Percentiles rank a stretch among this genome's conserved stretches.
Conservation (phyloP, 2,113 vertebrate species). For the Tylochromis polylepis region DNA sequence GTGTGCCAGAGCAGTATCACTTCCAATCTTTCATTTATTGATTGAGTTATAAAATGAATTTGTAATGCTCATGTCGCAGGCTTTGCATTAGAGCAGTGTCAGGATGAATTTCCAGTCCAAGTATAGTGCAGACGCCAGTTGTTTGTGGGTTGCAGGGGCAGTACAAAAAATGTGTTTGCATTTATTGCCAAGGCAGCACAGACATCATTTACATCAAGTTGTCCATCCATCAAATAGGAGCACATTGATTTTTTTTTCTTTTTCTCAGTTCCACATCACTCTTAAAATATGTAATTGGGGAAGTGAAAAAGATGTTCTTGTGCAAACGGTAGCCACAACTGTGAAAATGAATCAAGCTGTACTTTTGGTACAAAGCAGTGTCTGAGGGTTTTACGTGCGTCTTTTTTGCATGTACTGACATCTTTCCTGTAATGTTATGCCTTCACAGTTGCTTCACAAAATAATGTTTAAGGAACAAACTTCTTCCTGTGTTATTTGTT, state of each 20-base stretch:
- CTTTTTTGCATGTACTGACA: not conserved
- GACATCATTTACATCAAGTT: not conserved
- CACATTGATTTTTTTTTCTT: constrained; percentile 17
- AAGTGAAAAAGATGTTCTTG: not conserved
- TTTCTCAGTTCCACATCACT: not conserved
- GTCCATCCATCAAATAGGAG: not conserved
- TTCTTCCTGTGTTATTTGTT: not conserved
- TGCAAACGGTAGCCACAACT: not conserved
- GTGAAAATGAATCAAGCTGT: not conserved
- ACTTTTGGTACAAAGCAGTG: not conserved
- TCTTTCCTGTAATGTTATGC: not conserved
- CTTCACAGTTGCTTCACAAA: not conserved
- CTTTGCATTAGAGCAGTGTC: constrained; percentile 23
- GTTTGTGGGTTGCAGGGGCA: not conserved
- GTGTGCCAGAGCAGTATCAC: constrained; percentile 37
- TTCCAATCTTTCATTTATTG: constrained; percentile 34
- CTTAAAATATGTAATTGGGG: constrained; percentile 12
- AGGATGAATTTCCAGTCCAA: not conserved
- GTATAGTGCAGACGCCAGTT: not conserved
- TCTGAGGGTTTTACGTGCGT: not conserved
- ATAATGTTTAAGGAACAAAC: not conserved
- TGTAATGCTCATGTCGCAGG: constrained; percentile 23
- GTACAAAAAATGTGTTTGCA: not conserved
- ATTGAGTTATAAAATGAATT: constrained; percentile 48
- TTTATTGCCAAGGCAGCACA: not conserved